Conservation (phyloP, 2,797 vertebrate species). For the Manis crassicaudata region DNA sequence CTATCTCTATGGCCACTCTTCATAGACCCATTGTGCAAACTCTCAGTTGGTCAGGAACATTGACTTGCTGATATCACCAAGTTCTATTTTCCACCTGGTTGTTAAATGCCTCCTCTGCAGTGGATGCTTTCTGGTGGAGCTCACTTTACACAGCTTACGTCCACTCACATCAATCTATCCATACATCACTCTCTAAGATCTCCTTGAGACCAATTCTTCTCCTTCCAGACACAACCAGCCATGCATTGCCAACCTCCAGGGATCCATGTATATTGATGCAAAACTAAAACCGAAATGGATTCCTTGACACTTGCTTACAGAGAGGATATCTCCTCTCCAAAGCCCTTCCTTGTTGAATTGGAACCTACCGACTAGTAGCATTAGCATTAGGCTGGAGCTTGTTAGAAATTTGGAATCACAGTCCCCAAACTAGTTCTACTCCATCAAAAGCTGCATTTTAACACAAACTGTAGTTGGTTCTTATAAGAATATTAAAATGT, state of each 20-base stretch:
- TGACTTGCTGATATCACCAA: neutral
- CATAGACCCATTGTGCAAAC: neutral
- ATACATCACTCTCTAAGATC: neutral
- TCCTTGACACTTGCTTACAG: neutral
- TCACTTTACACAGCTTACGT: neutral
- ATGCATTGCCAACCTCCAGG: neutral
- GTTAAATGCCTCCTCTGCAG: neutral
- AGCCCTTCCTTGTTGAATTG: neutral
- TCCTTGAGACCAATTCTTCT: neutral
- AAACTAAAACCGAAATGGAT: neutral
- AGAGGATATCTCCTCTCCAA: neutral
- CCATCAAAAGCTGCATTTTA: neutral
- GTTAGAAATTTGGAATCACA: neutral
- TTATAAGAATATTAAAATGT: neutral
- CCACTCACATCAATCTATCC: neutral
- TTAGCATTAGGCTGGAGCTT: neutral
- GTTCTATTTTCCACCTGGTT: neutral
- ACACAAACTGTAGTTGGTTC: neutral
- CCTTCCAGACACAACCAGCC: neutral
- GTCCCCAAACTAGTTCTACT: neutral
- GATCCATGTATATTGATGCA: neutral
- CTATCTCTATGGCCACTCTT: neutral
- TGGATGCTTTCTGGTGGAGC: neutral
- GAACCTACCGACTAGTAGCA: neutral
- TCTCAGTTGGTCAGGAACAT: neutral